These are phyloP conservation scores for Alsophila aescularia DNA, from an alignment of 2,888 invertebrate species.

Conservation along the genomic window DNA sequence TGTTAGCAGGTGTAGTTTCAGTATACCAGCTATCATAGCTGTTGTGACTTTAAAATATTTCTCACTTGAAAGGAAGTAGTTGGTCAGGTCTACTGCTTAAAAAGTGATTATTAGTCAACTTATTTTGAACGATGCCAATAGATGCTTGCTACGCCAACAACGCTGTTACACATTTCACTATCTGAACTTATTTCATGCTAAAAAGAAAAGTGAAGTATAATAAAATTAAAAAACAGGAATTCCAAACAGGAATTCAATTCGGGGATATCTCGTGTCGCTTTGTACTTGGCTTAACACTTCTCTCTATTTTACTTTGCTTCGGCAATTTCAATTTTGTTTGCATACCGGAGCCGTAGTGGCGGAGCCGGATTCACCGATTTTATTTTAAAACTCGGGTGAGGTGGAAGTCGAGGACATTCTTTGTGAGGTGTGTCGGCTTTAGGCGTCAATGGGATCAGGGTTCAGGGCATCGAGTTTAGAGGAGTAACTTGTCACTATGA, in stretches of 20 bases:
- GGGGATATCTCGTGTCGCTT: conserved; percentile 1
- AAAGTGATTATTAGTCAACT: no score
- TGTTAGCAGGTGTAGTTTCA: no score
- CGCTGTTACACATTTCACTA: no score
- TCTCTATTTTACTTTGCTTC: conserved; percentile 28
- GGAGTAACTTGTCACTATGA: no score
- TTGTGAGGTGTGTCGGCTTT: conserved; percentile 2
- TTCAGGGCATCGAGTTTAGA: neutral
- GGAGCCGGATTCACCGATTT: conserved; percentile 12
- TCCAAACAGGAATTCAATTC: conserved; percentile 2
- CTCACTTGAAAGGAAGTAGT: no score
- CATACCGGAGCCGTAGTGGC: conserved; percentile 23
- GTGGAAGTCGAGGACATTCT: conserved; percentile 1
- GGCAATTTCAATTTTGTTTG: conserved; percentile 37
- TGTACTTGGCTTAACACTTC: conserved; percentile 23
- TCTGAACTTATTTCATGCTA: no score
- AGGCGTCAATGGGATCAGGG: conserved; percentile 1
- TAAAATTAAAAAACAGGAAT: neutral
- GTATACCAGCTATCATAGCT: no score
- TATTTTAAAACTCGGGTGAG: conserved; percentile 14
- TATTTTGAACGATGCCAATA: no score
- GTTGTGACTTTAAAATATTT: no score
- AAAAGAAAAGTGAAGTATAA: neutral
- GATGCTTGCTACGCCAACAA: no score
- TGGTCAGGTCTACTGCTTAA: no score